Base-by-base conservation (phyloP, 2,113 vertebrate genomes). In the Malurus melanocephalus region DNA sequence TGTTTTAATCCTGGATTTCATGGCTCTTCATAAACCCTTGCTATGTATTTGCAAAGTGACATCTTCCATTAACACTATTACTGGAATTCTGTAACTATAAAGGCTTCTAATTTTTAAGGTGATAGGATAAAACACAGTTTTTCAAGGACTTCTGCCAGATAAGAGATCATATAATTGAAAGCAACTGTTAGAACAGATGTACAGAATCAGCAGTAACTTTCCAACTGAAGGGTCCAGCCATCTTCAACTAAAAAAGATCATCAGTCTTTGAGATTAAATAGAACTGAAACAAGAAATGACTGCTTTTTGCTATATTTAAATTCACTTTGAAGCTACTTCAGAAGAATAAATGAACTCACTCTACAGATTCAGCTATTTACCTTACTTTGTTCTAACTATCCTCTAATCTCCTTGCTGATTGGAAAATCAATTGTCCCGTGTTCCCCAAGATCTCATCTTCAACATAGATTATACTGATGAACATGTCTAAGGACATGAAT, bases 291-390 rank as follows among this genome's bases (percentile, higher is more conserved):
- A 88, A 93, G 80, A 79, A 93, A 92, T 78, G 17, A 75, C 62
- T 86, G 48, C 46, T 60, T 76, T 91, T 80, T 68, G 43, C 86
- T 86, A 46, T 84, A 83, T 91, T 91, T 90, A 88, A 92, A 92
- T 91, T 93, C 77, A 76, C 71, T 88, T 91, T 90, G 66, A 94
- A 93, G 90, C 62, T 66, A 78, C 86, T 93, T 92, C 92, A 81
- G 69, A 91, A 89, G 69, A 59, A 56, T 77, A 89, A 89, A 74
- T 68, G 24, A 85, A 91, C 32, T 68, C 57, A 72, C 61, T 89
- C 60, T 64, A 85, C 46, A 92, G 64, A 92, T 78, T 67, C 76
- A 87, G 64, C 35, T 91, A 71, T 78, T 92, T 92, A 80, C 85
- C 57, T 74, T 67, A 77, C 61, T 92, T 92, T 84, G 45, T 68